Conservation (phyloP, 2,113 vertebrate genomes). For the Myrmecophaga tridactyla region DNA sequence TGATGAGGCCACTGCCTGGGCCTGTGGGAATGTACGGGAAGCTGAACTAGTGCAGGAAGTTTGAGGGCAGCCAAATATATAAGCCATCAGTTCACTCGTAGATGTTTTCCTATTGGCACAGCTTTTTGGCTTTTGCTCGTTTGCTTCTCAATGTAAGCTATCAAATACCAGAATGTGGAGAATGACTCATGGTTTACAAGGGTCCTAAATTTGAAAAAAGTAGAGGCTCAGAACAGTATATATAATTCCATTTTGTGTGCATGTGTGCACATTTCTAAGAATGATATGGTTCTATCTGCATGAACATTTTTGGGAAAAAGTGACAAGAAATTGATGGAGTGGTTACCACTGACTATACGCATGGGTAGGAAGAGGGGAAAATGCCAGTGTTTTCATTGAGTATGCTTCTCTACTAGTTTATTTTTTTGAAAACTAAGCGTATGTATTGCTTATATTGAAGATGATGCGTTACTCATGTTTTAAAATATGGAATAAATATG, state of each 20-base stretch:
- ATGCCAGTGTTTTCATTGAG: neutral
- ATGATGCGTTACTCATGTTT: neutral
- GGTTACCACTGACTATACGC: neutral
- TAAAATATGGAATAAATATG: neutral
- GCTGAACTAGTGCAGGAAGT: neutral
- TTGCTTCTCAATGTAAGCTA: neutral
- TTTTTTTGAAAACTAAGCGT: neutral
- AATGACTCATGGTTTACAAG: neutral
- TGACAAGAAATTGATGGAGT: neutral
- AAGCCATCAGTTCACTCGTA: neutral
- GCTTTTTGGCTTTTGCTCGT: neutral
- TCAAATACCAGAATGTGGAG: neutral
- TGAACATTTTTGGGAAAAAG: neutral
- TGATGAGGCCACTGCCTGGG: neutral
- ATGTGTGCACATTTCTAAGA: neutral
- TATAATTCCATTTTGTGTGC: neutral
- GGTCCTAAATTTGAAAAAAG: neutral
- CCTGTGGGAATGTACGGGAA: neutral
- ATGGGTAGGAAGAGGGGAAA: neutral
- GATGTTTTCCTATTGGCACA: neutral
- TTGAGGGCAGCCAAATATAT: neutral
- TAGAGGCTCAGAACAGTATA: neutral
- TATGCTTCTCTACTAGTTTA: neutral
- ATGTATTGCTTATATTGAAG: neutral
- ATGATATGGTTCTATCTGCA: neutral